Evolutionary conservation across 2,797 vertebrate species (phyloP).

Genomic region (Tenualosa thibaudeaui): DNA sequence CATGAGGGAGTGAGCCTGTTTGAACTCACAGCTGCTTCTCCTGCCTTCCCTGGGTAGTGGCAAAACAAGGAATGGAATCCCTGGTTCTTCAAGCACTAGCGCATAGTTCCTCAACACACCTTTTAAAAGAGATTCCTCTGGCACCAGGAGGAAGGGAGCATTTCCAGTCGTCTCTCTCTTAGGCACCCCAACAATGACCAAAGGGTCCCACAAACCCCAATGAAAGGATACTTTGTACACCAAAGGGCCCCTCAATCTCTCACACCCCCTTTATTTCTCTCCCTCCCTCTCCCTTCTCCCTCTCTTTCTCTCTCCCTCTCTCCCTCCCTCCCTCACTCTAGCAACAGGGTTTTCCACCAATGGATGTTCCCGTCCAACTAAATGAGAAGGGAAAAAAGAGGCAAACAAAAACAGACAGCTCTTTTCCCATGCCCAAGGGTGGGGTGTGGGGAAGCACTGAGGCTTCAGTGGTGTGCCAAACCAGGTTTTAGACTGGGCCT

Average conservation of each 20-base stretch:
- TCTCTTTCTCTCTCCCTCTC: slow-evolving; percentile 33
- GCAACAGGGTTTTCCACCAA: slow-evolving; percentile 3
- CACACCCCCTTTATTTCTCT: slow-evolving; percentile 33
- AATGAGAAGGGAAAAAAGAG: slow-evolving; percentile 36
- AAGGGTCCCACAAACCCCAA: slow-evolving; percentile 50
- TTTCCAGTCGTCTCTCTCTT: slow-evolving; percentile 51
- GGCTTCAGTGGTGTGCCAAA: slow-evolving; percentile 28
- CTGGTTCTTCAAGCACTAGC: slow-evolving; percentile 20
- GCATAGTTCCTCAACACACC: not conserved
- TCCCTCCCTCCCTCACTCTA: slow-evolving; percentile 16
- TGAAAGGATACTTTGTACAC: slow-evolving; percentile 57
- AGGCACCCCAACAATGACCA: slow-evolving; percentile 52
- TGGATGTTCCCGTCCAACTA: slow-evolving; percentile 41
- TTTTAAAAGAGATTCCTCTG: slow-evolving; percentile 45
- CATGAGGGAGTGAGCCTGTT: slow-evolving; percentile 71
- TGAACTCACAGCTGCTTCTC: slow-evolving; percentile 74
- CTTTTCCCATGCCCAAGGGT: slow-evolving; percentile 28
- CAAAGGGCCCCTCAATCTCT: slow-evolving; percentile 27
- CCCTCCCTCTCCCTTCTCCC: slow-evolving; percentile 7
- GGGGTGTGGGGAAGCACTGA: slow-evolving; percentile 11
- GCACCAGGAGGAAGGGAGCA: slow-evolving; percentile 31
- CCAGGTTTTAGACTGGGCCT: slow-evolving; percentile 22
- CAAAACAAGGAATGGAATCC: slow-evolving; percentile 76
- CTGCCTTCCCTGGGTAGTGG: slow-evolving; percentile 65
- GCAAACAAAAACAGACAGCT: slow-evolving; percentile 44